Evolutionary conservation across 1,140 invertebrate genomes (phyloP), one percentile per base, ranked within the genome.

Genomic region (Leptinotarsa texana): DNA sequence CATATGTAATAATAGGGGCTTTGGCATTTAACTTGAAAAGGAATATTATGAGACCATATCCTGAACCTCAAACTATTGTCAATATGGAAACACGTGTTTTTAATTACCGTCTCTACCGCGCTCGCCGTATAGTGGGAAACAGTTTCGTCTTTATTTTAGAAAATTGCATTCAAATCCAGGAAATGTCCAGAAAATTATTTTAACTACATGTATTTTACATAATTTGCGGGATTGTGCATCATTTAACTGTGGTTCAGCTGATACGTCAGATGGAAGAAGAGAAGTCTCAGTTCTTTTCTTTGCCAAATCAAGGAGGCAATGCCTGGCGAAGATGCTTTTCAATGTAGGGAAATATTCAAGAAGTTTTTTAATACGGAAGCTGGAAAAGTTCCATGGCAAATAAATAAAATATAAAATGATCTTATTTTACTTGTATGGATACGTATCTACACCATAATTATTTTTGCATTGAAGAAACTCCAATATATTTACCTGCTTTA

Each of bases 151-250:
- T 49, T 75, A 72, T 66, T 72, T 72, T 13, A 72, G 69, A 75
- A 75, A 72, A 75, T 42, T 72, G 49, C 61, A 75, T 27, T 15
- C 33, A 42, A 42, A 42, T 42, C 4, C 73, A 47, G 73, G 51
- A 74, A 74, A 70, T 74, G 73, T 70, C 47, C 21, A 62, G n/a
- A 70, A 69, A 70, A 74, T 69, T 27, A 74, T 74, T 21, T 74
- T 74, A 70, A 70, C 72, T 70, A 74, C 73, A 42, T 74, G 73
- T 48, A 74, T 74, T 74, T 70, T 74, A 69, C 67, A 74, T 70
- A 74, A 74, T 70, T 74, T 70, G 42, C 48, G n/a, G 24, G 72
- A 48, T 42, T 42, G 33, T 42, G 33, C 33, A 42, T 11, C 33
- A 42, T 42, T 42, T 11, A 68, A 74, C 48, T 74, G 24, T 74